Evolutionary conservation across 2,113 vertebrate genomes (phyloP).

Genomic region (Mus pahari): DNA sequence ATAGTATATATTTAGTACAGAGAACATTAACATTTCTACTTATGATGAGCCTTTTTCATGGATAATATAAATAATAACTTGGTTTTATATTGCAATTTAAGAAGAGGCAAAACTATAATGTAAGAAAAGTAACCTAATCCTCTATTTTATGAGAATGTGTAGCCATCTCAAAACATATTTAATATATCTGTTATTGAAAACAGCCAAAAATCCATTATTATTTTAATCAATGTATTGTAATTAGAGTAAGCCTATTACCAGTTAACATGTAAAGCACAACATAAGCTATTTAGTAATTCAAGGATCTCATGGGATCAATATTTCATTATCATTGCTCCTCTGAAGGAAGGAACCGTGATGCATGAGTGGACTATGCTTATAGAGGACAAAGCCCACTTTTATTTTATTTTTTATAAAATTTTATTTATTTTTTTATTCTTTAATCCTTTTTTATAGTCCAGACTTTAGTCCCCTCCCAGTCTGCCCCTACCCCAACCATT

Average conservation of each 20-base stretch:
- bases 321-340: background rate
- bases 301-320: background rate
- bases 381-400: background rate
- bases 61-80: constrained; percentile 4
- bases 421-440: no score
- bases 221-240: constrained; percentile 25
- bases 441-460: no score
- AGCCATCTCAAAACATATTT: background rate
- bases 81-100: background rate
- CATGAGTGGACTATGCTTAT: background rate
- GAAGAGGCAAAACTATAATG: background rate
- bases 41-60: background rate
- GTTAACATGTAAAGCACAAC: constrained; percentile 47
- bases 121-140: constrained; percentile 44
- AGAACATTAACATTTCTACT: background rate
- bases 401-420: background rate
- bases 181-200: background rate
- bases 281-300: constrained; percentile 12
- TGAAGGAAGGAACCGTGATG: background rate
- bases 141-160: background rate
- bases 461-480: no score
- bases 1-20: background rate
- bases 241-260: background rate
- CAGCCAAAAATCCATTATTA: background rate
- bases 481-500: no score